These are phyloP conservation scores for Drosophila albomicans DNA, from an alignment of 1,140 invertebrate genomes.

Conservation along the genomic window DNA sequence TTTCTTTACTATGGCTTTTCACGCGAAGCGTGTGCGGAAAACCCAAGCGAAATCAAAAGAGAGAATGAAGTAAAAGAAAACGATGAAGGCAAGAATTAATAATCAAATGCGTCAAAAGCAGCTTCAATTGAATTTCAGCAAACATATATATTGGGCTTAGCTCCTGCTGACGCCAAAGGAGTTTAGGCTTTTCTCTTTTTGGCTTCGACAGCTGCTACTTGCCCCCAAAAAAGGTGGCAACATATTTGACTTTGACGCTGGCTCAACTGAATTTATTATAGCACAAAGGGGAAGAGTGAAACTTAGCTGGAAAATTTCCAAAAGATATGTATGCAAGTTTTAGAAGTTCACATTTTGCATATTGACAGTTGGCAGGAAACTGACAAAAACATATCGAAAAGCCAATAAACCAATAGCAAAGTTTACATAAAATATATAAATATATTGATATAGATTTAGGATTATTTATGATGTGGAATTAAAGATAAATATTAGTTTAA, in stretches of 20 bases:
- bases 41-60: slow-evolving; percentile 18
- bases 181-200: neutral
- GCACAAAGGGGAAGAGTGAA: neutral
- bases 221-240: slow-evolving; percentile 11
- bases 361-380: neutral
- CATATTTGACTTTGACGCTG: slow-evolving; percentile 7
- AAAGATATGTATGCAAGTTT: neutral
- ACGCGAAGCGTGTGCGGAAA: neutral
- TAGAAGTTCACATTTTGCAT: neutral
- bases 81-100: slow-evolving; percentile 27
- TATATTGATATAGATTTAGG: too few species aligned
- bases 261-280: neutral
- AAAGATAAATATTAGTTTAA: too few species aligned
- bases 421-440: slow-evolving; percentile 8
- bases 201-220: slow-evolving; percentile 13
- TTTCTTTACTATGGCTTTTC: slow-evolving; percentile 32
- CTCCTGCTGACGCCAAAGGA: slow-evolving; percentile 18
- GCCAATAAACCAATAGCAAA: slow-evolving; percentile 1
- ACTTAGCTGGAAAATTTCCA: neutral
- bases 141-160: slow-evolving; percentile 10
- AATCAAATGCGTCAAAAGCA: slow-evolving; percentile 41
- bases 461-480: too few species aligned
- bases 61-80: slow-evolving; percentile 3
- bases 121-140: slow-evolving; percentile 26
- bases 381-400: neutral